phyloP scores from a whole-genome alignment of 2,888 invertebrate genomes.

The Euzophera pinguis region DNA sequence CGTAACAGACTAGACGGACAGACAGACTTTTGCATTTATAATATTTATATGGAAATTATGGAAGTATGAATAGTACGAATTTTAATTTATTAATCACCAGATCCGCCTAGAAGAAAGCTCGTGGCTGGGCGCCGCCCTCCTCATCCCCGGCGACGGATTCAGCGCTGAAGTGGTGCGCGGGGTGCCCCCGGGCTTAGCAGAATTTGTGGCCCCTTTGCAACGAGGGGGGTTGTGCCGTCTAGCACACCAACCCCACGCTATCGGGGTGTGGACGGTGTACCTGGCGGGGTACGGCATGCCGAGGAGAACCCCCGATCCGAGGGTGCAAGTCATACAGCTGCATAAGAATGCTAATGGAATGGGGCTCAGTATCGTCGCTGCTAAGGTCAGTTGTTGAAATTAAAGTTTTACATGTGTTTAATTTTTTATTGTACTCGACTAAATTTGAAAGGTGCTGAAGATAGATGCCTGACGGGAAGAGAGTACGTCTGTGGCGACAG shows the following conservation, averaged over 20 bases:
- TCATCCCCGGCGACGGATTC: constrained; percentile 98
- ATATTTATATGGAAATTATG: no score
- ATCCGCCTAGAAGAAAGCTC: constrained; percentile 95
- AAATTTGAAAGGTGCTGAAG: no score
- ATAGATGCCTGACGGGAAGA: no score
- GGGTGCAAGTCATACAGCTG: constrained; percentile 91
- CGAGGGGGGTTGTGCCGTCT: constrained; percentile 93
- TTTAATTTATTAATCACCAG: constrained; percentile 24
- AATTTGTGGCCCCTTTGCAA: constrained; percentile 91
- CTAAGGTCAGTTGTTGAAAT: constrained; percentile 61
- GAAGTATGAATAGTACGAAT: no score
- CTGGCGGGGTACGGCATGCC: constrained; percentile 84
- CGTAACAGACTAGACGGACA: no score
- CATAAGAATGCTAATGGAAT: constrained; percentile 97
- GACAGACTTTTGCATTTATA: no score
- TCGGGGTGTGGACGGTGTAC: constrained; percentile 97
- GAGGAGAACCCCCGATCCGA: constrained; percentile 83
- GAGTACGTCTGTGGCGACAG: no score
- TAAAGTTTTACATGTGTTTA: no score
- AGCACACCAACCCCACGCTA: constrained; percentile 93
- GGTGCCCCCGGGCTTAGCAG: constrained; percentile 94
- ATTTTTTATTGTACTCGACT: not conserved
- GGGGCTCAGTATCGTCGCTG: constrained; percentile 99
- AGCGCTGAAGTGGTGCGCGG: constrained; percentile 97
- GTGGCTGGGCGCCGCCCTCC: constrained; percentile 92